phyloP scores from a whole-genome alignment of 2,888 invertebrate genomes.

The Ischnura elegans region DNA sequence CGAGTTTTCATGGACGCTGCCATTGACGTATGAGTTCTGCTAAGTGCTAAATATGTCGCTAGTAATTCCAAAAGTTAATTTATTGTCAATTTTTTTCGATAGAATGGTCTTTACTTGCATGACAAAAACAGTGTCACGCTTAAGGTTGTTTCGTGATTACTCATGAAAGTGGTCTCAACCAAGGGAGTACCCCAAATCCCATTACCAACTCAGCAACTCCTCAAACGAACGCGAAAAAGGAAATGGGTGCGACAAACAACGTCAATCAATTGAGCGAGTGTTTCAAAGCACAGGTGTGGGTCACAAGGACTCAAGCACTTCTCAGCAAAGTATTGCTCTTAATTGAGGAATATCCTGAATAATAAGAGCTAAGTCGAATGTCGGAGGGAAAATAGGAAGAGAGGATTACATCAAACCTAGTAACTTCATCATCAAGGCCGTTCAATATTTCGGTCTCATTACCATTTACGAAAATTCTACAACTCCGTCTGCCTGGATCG shows the following conservation, averaged over 20 bases:
- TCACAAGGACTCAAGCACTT: background rate
- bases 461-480: no score
- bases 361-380: background rate
- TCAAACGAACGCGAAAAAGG: background rate
- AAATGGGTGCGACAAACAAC: background rate
- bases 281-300: background rate
- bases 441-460: no score
- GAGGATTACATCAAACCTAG: no score
- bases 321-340: background rate
- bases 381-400: background rate
- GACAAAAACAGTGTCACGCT: background rate
- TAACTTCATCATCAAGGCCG: no score
- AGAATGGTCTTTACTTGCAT: no score
- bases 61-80: no score
- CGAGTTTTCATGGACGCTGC: no score
- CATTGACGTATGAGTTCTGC: no score
- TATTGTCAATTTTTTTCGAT: no score
- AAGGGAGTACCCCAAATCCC: background rate
- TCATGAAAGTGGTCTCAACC: background rate
- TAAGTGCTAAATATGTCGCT: no score
- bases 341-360: background rate
- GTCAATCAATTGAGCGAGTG: background rate
- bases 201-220: background rate
- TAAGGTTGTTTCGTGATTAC: background rate
- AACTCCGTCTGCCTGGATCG: no score